Evolutionary conservation across 2,797 vertebrate genomes (phyloP).

Genomic region (Dendrocincla tyrannina): DNA sequence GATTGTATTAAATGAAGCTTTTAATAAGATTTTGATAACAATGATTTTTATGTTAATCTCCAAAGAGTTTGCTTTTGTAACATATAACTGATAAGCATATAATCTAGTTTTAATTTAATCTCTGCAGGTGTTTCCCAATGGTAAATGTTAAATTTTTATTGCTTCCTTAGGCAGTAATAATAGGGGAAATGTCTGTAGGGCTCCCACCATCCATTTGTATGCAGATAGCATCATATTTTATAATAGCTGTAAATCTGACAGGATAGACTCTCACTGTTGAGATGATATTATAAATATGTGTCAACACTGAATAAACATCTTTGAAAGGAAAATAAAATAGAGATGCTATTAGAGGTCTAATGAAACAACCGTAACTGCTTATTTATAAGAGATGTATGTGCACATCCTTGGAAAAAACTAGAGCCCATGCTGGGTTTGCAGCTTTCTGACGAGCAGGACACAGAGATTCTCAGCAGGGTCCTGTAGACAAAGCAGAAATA

Average conservation of each 20-base stretch:
- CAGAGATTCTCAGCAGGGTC: conserved; percentile 47
- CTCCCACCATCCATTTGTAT: conserved; percentile 17
- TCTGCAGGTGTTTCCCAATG: conserved; percentile 58
- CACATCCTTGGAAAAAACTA: not conserved
- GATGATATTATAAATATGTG: conserved; percentile 32
- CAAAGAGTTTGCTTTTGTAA: conserved; percentile 59
- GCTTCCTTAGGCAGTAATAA: conserved; percentile 54
- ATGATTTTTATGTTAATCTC: conserved; percentile 49
- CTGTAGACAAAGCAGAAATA: conserved; percentile 1
- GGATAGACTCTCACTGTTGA: conserved; percentile 20
- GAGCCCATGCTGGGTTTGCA: conserved; percentile 45
- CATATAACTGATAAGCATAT: conserved; percentile 55
- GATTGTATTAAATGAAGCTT: conserved; percentile 14
- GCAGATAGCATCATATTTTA: conserved; percentile 43
- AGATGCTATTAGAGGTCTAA: conserved; percentile 48
- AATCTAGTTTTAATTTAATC: conserved; percentile 70
- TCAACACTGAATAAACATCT: conserved; percentile 42
- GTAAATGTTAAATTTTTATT: conserved; percentile 65
- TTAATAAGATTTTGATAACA: conserved; percentile 66
- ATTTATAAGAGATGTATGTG: not conserved
- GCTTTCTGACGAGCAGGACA: conserved; percentile 3
- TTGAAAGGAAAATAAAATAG: conserved; percentile 48
- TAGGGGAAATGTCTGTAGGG: not conserved
- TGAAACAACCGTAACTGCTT: conserved; percentile 25
- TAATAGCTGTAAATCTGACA: conserved; percentile 46